A percentile compares a stretch with the other conserved stretches of the same genome.
These are phyloP conservation scores for Melinaea menophilus DNA, from an alignment of 2,888 invertebrate genomes.

Conservation along the genomic window DNA sequence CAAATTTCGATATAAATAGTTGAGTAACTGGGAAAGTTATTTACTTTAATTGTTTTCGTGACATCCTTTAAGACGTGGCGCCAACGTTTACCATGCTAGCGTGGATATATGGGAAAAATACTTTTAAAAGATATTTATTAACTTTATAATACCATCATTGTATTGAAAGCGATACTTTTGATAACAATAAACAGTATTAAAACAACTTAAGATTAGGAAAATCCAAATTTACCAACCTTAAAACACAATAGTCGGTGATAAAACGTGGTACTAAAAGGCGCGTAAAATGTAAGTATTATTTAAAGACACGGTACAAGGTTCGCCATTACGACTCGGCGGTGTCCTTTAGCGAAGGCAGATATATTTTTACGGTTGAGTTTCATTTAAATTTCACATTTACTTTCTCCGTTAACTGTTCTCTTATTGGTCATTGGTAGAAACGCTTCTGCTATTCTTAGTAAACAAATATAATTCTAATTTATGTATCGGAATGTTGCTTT, in stretches of 20 bases:
- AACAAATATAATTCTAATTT: constrained; percentile 9
- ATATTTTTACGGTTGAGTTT: constrained; percentile 41
- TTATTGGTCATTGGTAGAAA: constrained; percentile 46
- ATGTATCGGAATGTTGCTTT: not conserved
- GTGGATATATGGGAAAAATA: too few relatives aligned
- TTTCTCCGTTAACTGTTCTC: constrained; percentile 54
- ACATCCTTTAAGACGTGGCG: not conserved
- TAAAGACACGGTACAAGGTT: constrained; percentile 1
- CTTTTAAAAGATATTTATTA: too few relatives aligned
- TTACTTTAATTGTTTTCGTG: constrained; percentile 15
- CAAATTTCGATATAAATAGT: constrained; percentile 27
- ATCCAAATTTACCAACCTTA: not conserved
- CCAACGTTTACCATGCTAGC: too few relatives aligned
- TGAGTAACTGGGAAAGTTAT: constrained; percentile 27
- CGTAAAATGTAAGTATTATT: not conserved
- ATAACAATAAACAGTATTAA: too few relatives aligned
- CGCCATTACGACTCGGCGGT: constrained; percentile 18
- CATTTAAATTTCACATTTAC: constrained; percentile 61
- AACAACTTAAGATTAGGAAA: too few relatives aligned
- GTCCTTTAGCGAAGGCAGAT: constrained; percentile 36
- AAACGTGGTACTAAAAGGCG: not conserved
- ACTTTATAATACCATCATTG: too few relatives aligned
- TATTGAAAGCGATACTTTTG: too few relatives aligned
- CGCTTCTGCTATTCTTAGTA: constrained; percentile 12
- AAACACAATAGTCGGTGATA: not conserved